phyloP scores from a whole-genome alignment of 2,888 invertebrate genomes.

The Meandrusa payeni region DNA sequence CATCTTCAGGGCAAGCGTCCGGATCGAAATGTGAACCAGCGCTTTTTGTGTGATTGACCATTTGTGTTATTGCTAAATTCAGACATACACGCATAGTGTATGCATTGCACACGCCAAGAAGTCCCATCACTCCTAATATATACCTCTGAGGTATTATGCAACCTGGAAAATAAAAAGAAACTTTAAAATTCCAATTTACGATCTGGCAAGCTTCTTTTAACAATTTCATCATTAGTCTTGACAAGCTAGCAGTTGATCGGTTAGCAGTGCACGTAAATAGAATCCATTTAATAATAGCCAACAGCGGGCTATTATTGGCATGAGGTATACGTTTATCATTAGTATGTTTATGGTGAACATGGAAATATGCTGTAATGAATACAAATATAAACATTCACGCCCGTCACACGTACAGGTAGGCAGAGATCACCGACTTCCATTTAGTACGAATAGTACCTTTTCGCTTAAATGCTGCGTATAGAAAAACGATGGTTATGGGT shows the following conservation, averaged over 20 bases:
- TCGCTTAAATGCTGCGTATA: too few relatives aligned
- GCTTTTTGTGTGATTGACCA: slow-evolving; percentile 65
- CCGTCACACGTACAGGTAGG: too few relatives aligned
- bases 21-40: slow-evolving; percentile 39
- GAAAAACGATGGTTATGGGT: too few relatives aligned
- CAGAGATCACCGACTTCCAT: too few relatives aligned
- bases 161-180: slow-evolving; percentile 51
- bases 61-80: slow-evolving; percentile 86
- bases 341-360: too few relatives aligned
- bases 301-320: slow-evolving; percentile 4
- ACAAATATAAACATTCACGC: too few relatives aligned
- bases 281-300: slow-evolving; percentile 1
- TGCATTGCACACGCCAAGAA: slow-evolving; percentile 85
- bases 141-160: slow-evolving; percentile 84
- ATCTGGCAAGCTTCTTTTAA: background rate
- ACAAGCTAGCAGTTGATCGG: background rate
- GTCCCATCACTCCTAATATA: slow-evolving; percentile 86
- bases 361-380: too few relatives aligned
- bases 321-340: too few relatives aligned
- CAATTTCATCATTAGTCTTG: background rate
- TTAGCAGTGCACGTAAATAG: background rate
- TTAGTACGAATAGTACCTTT: too few relatives aligned
- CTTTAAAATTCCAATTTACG: background rate
- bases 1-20: slow-evolving; percentile 55
- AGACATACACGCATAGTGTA: slow-evolving; percentile 88